Base-by-base conservation (phyloP, 30 jellyfish, hydroid and myxozoan genomes). In the Aurelia aurita complex sp. Pacific region DNA sequence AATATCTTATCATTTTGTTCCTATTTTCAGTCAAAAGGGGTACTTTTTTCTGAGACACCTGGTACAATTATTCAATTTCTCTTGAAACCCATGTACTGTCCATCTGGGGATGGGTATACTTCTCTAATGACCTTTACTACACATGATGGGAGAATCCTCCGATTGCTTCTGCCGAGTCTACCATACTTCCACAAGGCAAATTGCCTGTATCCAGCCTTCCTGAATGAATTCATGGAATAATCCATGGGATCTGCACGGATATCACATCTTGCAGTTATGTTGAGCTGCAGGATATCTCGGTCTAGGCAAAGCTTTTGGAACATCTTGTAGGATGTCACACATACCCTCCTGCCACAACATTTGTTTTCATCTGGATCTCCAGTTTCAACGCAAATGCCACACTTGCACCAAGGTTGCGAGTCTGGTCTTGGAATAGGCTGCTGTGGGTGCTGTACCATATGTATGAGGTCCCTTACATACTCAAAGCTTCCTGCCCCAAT, bases 161-260 rank as follows among this genome's bases (percentile, higher is more conserved):
- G 54, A 57, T 77, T 61, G 36, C 83, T 82, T 42, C 63, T 77
- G 64, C 79, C 77, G 15, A 77, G 2, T 33, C 67, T 55, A 23
- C 87, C 87, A 61, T 77, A 77, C 67, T 77, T 77, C 87, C 87
- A 77, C 79, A 77, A 29, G 19, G 79, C 59, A 61, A 77, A 77
- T 60, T 77, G 87, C 62, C 87, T 18, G 40, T 77, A 77, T 32
- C 61, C 87, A 53, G 87, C 79, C 80, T 60, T 55, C 59, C 87
- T 0, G 79, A 53, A 61, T 55, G 64, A 59, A 54, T 77, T 54
- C 79, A 53, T 55, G 14, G 77, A 15, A 42, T 52, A 77, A 53
- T 77, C 64, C 87, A 55, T 54, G 50, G 50, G 69, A 33, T 77
- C 87, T 53, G 79, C 87, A 9, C 78, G 2, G 50, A 77, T 36